Conservation (phyloP, 2,888 invertebrate genomes). For the Argynnis bischoffii region DNA sequence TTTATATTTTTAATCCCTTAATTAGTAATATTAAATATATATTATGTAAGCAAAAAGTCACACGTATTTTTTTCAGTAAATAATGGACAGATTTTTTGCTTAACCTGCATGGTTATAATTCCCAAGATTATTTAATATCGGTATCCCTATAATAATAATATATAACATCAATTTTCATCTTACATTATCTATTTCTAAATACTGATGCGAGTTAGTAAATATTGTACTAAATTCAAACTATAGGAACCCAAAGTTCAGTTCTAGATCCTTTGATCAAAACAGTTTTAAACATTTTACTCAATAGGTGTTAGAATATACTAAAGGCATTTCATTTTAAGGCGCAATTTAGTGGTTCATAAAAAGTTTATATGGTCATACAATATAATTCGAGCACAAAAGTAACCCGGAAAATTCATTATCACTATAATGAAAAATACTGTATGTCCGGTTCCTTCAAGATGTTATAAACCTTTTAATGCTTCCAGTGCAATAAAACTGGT, state of each 20-base stretch:
- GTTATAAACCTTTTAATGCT: conserved; percentile 27
- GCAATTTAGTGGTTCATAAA: conserved; percentile 7
- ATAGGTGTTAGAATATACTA: conserved; percentile 8
- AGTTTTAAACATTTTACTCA: conserved; percentile 8
- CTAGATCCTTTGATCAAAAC: conserved; percentile 58
- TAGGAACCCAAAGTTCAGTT: conserved; percentile 78
- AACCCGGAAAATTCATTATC: conserved; percentile 16
- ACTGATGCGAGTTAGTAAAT: conserved; percentile 51
- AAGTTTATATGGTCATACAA: neutral
- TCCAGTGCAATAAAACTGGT: conserved; percentile 21
- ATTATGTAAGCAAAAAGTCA: conserved; percentile 15
- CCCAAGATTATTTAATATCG: conserved; percentile 9
- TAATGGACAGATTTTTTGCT: conserved; percentile 10
- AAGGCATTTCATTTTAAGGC: conserved; percentile 12
- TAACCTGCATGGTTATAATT: conserved; percentile 4
- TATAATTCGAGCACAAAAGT: conserved; percentile 10
- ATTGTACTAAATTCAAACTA: conserved; percentile 67
- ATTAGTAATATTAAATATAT: conserved; percentile 29
- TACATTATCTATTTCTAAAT: conserved; percentile 50
- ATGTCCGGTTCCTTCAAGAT: neutral
- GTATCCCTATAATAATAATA: conserved; percentile 26
- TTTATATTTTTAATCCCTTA: conserved; percentile 27
- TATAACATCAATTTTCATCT: conserved; percentile 45
- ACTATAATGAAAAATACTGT: conserved; percentile 11
- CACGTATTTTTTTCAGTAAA: conserved; percentile 6